These are phyloP conservation scores for Microvelia longipes DNA, from an alignment of 1,140 invertebrate genomes.

Conservation along the genomic window DNA sequence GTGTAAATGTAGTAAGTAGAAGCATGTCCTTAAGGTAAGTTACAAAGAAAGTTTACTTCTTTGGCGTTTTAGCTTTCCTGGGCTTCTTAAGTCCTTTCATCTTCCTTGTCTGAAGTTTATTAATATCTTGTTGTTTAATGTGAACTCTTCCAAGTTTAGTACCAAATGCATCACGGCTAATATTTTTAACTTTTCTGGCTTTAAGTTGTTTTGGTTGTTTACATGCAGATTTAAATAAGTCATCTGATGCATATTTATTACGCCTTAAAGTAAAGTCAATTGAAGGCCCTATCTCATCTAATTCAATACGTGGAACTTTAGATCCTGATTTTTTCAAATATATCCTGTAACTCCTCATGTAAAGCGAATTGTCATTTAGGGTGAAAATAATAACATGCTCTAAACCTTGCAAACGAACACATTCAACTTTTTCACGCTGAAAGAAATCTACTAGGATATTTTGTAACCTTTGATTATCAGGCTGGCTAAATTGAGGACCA, in stretches of 20 bases:
- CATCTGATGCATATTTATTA: constrained; percentile 74
- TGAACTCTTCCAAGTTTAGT: constrained; percentile 82
- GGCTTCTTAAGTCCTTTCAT: constrained; percentile 76
- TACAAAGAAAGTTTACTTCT: no score
- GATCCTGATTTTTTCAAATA: constrained; percentile 80
- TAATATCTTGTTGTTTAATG: constrained; percentile 74
- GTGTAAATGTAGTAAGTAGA: no score
- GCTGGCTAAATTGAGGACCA: constrained; percentile 74
- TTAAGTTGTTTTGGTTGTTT: constrained; percentile 70
- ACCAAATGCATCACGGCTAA: constrained; percentile 71
- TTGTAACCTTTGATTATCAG: constrained; percentile 66
- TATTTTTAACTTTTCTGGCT: constrained; percentile 78
- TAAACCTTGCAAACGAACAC: constrained; percentile 74
- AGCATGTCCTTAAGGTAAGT: no score
- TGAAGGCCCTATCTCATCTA: constrained; percentile 89
- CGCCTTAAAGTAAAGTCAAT: constrained; percentile 72
- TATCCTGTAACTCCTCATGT: constrained; percentile 76
- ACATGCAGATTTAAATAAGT: constrained; percentile 75
- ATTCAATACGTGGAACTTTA: constrained; percentile 71
- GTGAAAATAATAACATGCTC: constrained; percentile 87
- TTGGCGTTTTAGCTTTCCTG: no score
- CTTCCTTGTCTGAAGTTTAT: constrained; percentile 77
- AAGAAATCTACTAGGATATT: constrained; percentile 89
- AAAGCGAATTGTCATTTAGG: constrained; percentile 59
- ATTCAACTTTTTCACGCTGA: constrained; percentile 58